Percentiles rank a stretch among this genome's conserved stretches.
These are phyloP conservation scores for Enteromius paludinosus DNA, from an alignment of 2,797 vertebrate genomes.

Conservation along the genomic window DNA sequence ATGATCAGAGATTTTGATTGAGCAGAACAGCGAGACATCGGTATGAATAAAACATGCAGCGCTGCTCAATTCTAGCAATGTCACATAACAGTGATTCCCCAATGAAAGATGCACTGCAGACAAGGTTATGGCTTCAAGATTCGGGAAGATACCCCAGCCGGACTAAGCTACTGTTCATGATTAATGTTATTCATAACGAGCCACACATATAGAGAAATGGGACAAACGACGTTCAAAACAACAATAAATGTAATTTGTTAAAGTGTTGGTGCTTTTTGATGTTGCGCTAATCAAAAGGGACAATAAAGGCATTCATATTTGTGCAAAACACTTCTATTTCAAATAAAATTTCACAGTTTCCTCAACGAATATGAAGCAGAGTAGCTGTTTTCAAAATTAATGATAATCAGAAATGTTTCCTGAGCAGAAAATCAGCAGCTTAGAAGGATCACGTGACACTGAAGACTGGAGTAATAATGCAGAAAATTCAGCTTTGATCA, in stretches of 20 bases:
- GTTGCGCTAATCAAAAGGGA: background rate
- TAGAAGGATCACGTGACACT: background rate
- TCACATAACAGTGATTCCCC: slow-evolving; percentile 1
- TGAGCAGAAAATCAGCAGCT: background rate
- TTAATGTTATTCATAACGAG: background rate
- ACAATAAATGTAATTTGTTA: background rate
- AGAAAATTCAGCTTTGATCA: background rate
- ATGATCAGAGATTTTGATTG: slow-evolving; percentile 46
- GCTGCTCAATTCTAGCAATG: slow-evolving; percentile 4
- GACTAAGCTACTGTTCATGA: background rate
- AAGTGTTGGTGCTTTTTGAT: background rate
- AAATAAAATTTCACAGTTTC: background rate
- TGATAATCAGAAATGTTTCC: background rate
- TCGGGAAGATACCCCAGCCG: background rate
- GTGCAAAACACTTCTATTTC: background rate
- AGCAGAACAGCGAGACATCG: slow-evolving; percentile 35
- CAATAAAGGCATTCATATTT: background rate
- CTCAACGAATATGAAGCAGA: background rate
- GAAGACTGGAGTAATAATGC: background rate
- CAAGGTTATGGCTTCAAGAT: background rate
- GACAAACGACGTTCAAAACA: background rate
- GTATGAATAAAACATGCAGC: slow-evolving; percentile 29
- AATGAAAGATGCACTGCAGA: background rate
- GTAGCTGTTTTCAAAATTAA: background rate
- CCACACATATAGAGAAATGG: background rate